These are phyloP conservation scores for Lithodes maja DNA, from an alignment of 2,888 invertebrate genomes.

Conservation along the genomic window DNA sequence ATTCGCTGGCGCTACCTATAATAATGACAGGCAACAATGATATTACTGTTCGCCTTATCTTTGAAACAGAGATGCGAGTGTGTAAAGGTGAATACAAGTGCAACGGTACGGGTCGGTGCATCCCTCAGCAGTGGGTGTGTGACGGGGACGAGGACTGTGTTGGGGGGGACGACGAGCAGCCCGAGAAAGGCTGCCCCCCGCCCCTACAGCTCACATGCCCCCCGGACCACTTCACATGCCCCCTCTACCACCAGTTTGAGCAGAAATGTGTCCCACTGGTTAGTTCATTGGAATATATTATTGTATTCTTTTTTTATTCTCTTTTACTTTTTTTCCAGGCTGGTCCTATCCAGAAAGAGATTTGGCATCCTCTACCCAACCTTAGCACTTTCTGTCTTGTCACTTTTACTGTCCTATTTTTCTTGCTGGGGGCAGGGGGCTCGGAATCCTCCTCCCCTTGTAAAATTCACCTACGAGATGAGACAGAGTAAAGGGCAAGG, in stretches of 20 bases:
- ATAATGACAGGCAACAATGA: neutral
- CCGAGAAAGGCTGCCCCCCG: conserved; percentile 44
- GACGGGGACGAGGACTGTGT: conserved; percentile 86
- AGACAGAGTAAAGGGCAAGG: no score
- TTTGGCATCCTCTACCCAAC: no score
- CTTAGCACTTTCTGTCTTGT: no score
- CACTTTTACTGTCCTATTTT: no score
- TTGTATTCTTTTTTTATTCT: no score
- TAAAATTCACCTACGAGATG: no score
- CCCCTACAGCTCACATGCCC: conserved; percentile 40
- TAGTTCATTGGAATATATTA: neutral
- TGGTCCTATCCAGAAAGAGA: no score
- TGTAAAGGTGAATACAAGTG: conserved; percentile 79
- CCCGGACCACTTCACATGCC: conserved; percentile 62
- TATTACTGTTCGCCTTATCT: neutral
- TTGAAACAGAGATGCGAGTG: conserved; percentile 50
- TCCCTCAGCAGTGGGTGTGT: conserved; percentile 87
- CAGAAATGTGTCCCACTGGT: conserved; percentile 63
- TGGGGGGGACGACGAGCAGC: conserved; percentile 77
- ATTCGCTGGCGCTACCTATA: neutral
- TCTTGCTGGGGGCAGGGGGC: no score
- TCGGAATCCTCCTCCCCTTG: no score
- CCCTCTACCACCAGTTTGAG: conserved; percentile 52
- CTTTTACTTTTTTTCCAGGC: no score
- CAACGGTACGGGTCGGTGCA: conserved; percentile 81